These are phyloP conservation scores for Drosophila watanabei DNA, from an alignment of 1,140 invertebrate genomes.

Conservation along the genomic window DNA sequence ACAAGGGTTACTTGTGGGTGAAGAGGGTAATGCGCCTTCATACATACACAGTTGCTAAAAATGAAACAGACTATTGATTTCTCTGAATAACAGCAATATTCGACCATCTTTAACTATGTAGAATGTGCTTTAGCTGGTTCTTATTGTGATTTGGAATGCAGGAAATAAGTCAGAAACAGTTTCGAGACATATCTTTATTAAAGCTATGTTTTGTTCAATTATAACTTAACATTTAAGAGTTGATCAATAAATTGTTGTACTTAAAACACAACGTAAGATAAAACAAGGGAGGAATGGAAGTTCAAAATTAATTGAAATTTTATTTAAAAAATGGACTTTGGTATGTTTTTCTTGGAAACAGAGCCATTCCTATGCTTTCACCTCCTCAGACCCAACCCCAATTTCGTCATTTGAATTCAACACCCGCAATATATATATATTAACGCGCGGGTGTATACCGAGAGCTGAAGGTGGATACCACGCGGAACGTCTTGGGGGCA, in stretches of 20 bases:
- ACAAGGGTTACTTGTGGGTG: constrained; percentile 73
- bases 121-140: constrained; percentile 9
- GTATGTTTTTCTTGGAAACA: constrained; percentile 65
- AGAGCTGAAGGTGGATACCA: constrained; percentile 24
- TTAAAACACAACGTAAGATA: not conserved
- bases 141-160: constrained; percentile 43
- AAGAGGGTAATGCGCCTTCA: constrained; percentile 34
- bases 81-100: constrained; percentile 24
- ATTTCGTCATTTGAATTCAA: constrained; percentile 18
- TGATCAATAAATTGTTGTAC: not conserved
- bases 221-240: not conserved
- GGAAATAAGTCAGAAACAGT: not conserved
- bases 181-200: no score
- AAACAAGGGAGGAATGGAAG: not conserved
- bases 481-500: constrained; percentile 66
- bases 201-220: not conserved
- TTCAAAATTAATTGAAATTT: constrained; percentile 75
- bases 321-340: constrained; percentile 56
- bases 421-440: constrained; percentile 54
- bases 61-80: constrained; percentile 75
- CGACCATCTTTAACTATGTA: constrained; percentile 4
- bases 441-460: constrained; percentile 47
- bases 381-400: not conserved
- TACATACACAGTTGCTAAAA: constrained; percentile 58
- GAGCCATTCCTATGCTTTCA: constrained; percentile 8